Conservation (phyloP, 2,113 vertebrate species). For the Embiotoca jacksoni region DNA sequence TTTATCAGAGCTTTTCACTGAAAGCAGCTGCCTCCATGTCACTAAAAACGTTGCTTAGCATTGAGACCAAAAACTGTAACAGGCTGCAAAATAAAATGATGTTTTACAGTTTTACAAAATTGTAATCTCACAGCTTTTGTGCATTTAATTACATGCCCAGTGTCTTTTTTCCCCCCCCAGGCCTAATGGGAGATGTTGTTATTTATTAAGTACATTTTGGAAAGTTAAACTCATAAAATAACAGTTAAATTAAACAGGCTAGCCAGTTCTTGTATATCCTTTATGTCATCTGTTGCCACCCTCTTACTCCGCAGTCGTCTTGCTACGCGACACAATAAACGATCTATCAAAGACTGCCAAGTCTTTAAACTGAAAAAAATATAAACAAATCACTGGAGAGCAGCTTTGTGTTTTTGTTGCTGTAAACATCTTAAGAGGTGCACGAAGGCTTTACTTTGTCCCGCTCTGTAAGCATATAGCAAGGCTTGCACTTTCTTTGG, state of each 20-base stretch:
- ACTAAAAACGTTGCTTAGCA: neutral
- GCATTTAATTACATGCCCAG: neutral
- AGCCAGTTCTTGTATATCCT: conserved; percentile 2
- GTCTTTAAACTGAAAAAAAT: conserved; percentile 36
- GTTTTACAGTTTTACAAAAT: too few relatives aligned
- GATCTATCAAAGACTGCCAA: conserved; percentile 30
- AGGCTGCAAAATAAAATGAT: too few relatives aligned
- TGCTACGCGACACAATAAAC: neutral
- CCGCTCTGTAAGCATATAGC: conserved; percentile 61
- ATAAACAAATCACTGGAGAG: conserved; percentile 33
- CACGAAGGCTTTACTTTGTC: conserved; percentile 49
- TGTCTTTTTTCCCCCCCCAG: neutral
- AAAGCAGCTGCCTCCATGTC: neutral
- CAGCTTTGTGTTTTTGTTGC: conserved; percentile 40
- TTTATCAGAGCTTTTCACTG: conserved; percentile 10
- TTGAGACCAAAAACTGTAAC: neutral
- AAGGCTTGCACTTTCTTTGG: conserved; percentile 75
- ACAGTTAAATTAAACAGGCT: neutral
- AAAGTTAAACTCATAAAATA: conserved; percentile 20
- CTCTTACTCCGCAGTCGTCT: neutral
- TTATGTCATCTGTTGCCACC: neutral
- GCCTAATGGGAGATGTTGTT: conserved; percentile 6
- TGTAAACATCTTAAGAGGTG: conserved; percentile 50
- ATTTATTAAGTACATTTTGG: too few relatives aligned
- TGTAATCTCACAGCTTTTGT: neutral